These are phyloP conservation scores for Brenthis daphne DNA, from an alignment of 2,888 invertebrate species.

Conservation along the genomic window DNA sequence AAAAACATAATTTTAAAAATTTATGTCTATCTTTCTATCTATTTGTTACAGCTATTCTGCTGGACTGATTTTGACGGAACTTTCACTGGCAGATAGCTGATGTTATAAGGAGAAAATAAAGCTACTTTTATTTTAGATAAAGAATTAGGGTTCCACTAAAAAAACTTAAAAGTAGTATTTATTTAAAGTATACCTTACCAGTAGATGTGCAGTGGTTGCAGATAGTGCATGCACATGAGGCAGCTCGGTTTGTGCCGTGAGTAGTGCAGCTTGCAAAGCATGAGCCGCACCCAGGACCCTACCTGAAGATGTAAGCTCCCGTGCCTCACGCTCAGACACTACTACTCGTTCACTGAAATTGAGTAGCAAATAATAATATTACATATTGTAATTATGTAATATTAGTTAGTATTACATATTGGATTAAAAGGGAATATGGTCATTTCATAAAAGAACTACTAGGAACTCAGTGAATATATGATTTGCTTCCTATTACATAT, in stretches of 20 bases:
- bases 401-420: no score
- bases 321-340: constrained; percentile 64
- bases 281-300: constrained; percentile 94
- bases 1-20: no score
- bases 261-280: constrained; percentile 82
- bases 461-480: no score
- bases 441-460: no score
- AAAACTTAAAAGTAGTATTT: neutral
- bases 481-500: no score
- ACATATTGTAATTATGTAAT: neutral
- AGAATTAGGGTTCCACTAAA: neutral
- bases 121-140: no score
- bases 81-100: no score
- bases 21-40: no score
- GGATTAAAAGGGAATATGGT: no score
- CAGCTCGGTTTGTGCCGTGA: constrained; percentile 88
- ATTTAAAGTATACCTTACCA: constrained; percentile 59
- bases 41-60: no score
- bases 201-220: constrained; percentile 89
- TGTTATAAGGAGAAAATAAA: no score
- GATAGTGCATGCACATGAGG: constrained; percentile 92
- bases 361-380: neutral
- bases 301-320: constrained; percentile 73
- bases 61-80: no score
- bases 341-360: constrained; percentile 64